Base-by-base conservation (phyloP, 2,888 invertebrate genomes). In the Troilus luridus region DNA sequence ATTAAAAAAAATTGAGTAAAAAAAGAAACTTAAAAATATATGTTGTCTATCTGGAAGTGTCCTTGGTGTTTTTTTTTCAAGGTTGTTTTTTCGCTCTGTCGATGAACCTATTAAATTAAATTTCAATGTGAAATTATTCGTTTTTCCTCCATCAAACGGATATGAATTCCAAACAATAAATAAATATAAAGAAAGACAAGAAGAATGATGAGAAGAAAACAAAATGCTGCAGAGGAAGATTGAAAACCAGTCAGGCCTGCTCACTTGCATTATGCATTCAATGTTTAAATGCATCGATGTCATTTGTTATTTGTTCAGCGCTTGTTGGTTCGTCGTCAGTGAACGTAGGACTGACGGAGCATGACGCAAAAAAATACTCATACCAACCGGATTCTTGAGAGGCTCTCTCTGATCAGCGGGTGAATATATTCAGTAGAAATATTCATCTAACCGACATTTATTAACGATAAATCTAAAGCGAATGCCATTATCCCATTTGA, bases 221-320 rank as follows among this genome's bases (percentile, higher is more conserved):
- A 72, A 27, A 24, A 72, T 5, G 17, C 12, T 0, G 24, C 27
- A 41, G 8, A 17, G 8, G 9, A 77, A 17, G 72, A 27, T 7
- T 77, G 17, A 5, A 27, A 41, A 77, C 27, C 27, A 77, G 27
- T 9, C 27, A 41, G 41, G 19, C 72, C 19, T 27, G 41, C 27
- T 41, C 17, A 2, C 27, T 41, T 77, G 72, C 72, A 77, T 77
- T 24, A 77, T 77, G 72, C 72, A 77, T 77, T 77, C 72, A 11
- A 77, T 77, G 72, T 77, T 77, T 77, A 77, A 77, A 77, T 77
- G 72, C 72, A 77, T 77, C 72, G 72, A 11, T 41, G 72, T 17
- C 72, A 77, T 77, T 77, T 19, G 72, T 77, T 77, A 77, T 77
- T 77, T 77, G 27, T 77, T 41, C 6, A 17, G 27, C 1, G 17